A percentile compares a stretch with the other conserved stretches of the same genome.
phyloP scores from a whole-genome alignment of 1,140 invertebrate genomes.

The Druon quercuslanigerum region DNA sequence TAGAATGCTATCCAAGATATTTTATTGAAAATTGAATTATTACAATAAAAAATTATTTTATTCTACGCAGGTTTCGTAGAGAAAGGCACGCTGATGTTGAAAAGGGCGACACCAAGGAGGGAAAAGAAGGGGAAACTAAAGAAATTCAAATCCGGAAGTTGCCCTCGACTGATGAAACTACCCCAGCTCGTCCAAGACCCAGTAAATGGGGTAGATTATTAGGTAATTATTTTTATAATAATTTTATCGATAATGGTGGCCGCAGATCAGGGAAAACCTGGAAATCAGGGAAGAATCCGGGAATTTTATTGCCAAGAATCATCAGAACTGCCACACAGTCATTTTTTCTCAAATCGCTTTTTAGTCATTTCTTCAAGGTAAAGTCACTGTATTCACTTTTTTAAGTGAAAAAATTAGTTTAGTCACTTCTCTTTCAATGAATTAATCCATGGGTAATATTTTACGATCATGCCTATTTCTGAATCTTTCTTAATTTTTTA shows the following conservation, averaged over 20 bases:
- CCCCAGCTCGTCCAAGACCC: constrained; percentile 72
- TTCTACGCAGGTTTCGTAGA: constrained; percentile 67
- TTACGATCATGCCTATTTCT: too few species aligned
- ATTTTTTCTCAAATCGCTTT: too few species aligned
- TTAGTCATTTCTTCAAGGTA: too few species aligned
- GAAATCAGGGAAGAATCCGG: too few species aligned
- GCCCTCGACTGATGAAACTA: constrained; percentile 76
- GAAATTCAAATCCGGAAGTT: constrained; percentile 77
- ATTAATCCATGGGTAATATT: too few species aligned
- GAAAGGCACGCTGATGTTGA: constrained; percentile 78
- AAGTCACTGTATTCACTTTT: too few species aligned
- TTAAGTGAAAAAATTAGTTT: too few species aligned
- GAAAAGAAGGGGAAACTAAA: constrained; percentile 69
- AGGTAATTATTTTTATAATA: constrained; percentile 68
- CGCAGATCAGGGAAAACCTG: too few species aligned
- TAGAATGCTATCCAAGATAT: not conserved
- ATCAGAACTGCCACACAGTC: too few species aligned
- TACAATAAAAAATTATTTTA: constrained; percentile 36
- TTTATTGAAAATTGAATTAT: not conserved
- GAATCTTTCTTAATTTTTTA: too few species aligned
- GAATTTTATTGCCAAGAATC: too few species aligned
- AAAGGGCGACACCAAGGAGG: constrained; percentile 77
- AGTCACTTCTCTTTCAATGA: too few species aligned
- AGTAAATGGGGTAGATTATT: constrained; percentile 89
- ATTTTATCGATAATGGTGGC: not conserved